phyloP scores from a whole-genome alignment of 1,140 invertebrate genomes.

The Eumaeus atala region DNA sequence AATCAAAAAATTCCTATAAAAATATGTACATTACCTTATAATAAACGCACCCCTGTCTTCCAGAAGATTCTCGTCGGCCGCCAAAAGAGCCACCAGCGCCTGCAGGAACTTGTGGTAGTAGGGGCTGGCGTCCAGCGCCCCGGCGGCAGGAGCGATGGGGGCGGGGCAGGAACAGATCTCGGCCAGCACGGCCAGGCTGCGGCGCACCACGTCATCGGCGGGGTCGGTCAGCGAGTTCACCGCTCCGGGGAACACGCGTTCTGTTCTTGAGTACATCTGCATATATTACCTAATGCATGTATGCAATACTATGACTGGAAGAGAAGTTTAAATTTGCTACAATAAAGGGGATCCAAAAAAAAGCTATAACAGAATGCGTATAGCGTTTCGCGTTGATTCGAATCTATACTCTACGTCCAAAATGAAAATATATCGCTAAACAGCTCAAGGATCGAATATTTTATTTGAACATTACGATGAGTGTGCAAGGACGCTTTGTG shows the following conservation, averaged over 20 bases:
- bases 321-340: no score
- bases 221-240: constrained; percentile 90
- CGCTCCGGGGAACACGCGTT: constrained; percentile 89
- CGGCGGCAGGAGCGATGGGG: constrained; percentile 32
- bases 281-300: background rate
- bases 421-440: no score
- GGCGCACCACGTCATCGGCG: constrained; percentile 94
- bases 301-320: no score
- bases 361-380: no score
- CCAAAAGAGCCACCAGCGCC: constrained; percentile 89
- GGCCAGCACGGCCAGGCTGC: constrained; percentile 91
- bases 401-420: no score
- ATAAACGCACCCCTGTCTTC: constrained; percentile 96
- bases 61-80: constrained; percentile 87
- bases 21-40: constrained; percentile 82
- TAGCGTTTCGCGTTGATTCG: no score
- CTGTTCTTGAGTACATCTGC: constrained; percentile 89
- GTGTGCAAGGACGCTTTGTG: no score
- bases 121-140: constrained; percentile 57
- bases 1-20: no score
- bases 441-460: no score
- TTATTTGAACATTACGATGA: no score
- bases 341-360: no score
- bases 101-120: constrained; percentile 94
- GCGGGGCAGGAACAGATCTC: constrained; percentile 84